These are phyloP conservation scores for Euura saliciscinereae DNA, from an alignment of 1,140 invertebrate genomes.

Conservation along the genomic window DNA sequence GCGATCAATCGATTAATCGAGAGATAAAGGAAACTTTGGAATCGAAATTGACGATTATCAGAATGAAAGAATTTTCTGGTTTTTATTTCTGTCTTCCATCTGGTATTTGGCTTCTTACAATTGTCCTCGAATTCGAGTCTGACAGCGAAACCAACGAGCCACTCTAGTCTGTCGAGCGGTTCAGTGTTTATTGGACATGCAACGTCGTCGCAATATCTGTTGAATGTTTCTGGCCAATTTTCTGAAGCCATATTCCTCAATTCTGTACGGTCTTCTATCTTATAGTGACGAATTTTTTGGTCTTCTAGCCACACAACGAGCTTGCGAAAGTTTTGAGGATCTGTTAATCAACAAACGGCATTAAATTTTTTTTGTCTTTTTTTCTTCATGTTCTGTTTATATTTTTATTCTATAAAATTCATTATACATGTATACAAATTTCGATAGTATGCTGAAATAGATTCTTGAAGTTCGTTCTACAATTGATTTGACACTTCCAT, in stretches of 20 bases:
- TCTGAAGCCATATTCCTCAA: conserved; percentile 69
- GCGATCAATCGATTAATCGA: no score
- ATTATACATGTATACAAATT: conserved; percentile 20
- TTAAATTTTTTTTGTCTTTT: conserved; percentile 17
- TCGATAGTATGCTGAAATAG: conserved; percentile 6
- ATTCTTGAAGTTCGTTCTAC: background rate
- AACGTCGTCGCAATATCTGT: conserved; percentile 79
- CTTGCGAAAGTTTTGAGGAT: conserved; percentile 79
- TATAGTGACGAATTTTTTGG: conserved; percentile 90
- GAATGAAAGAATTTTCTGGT: no score
- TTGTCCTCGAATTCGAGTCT: conserved; percentile 84
- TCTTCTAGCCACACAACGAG: conserved; percentile 92
- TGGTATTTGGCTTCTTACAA: conserved; percentile 61
- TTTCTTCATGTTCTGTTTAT: no score
- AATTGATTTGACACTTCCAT: no score
- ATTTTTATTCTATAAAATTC: conserved; percentile 21
- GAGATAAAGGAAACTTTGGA: no score
- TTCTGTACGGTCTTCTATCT: conserved; percentile 78
- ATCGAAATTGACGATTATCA: no score
- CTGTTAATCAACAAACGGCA: conserved; percentile 58
- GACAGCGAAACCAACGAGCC: conserved; percentile 85
- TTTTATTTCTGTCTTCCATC: no score
- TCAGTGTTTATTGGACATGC: conserved; percentile 64
- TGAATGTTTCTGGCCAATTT: conserved; percentile 76
- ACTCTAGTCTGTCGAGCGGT: conserved; percentile 75